Conservation (phyloP, 2,113 vertebrate genomes). For the Circaetus gallicus region DNA sequence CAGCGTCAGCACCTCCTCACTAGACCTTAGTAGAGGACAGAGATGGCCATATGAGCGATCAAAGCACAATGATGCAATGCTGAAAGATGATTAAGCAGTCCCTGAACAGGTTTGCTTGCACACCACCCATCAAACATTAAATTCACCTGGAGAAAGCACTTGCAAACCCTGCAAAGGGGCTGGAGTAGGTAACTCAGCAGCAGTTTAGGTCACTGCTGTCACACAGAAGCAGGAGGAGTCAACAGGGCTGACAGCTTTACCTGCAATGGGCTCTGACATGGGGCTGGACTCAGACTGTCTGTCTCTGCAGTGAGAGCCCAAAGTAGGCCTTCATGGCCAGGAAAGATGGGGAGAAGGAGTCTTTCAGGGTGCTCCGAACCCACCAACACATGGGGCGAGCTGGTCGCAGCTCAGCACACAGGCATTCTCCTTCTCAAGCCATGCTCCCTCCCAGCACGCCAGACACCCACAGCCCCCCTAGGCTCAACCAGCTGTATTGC, state of each 20-base stretch:
- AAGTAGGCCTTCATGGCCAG: neutral
- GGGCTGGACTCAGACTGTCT: neutral
- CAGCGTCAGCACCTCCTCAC: neutral
- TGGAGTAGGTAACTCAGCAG: neutral
- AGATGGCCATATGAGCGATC: accelerated
- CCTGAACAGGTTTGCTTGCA: neutral
- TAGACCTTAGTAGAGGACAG: neutral
- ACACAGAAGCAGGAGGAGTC: neutral
- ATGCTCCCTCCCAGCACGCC: accelerated
- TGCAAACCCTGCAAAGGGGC: neutral
- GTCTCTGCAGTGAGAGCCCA: neutral
- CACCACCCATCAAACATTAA: neutral
- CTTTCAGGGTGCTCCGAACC: neutral
- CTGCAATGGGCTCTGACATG: accelerated
- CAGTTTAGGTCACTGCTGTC: neutral
- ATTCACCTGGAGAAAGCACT: neutral
- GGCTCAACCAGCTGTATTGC: neutral
- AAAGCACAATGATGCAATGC: neutral
- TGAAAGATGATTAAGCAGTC: neutral
- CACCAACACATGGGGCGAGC: accelerated
- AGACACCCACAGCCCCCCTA: neutral
- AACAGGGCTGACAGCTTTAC: neutral
- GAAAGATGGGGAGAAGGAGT: neutral
- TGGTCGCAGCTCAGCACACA: neutral
- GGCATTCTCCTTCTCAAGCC: neutral